phyloP scores from a whole-genome alignment of 2,888 invertebrate species.

The Oligia fasciuncula region DNA sequence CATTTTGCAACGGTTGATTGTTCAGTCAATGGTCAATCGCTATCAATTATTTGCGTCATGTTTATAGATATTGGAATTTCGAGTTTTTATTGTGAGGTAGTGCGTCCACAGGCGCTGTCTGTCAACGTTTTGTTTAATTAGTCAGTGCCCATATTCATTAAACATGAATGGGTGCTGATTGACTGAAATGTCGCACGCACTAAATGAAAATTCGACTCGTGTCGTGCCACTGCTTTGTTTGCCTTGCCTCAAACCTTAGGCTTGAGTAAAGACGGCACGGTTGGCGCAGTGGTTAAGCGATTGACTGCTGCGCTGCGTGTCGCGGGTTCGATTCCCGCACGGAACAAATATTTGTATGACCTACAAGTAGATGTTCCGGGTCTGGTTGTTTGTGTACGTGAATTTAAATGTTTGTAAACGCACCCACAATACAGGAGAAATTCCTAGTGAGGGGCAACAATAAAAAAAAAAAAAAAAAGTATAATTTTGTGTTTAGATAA shows the following conservation, averaged over 20 bases:
- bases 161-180: background rate
- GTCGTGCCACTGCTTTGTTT: background rate
- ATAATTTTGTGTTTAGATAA: constrained; percentile 73
- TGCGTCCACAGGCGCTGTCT: background rate
- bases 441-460: no score
- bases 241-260: background rate
- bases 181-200: background rate
- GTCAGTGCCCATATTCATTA: background rate
- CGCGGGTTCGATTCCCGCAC: no score
- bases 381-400: no score
- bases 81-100: background rate
- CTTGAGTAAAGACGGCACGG: no score
- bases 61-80: constrained; percentile 26
- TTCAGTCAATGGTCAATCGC: constrained; percentile 33
- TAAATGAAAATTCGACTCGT: background rate
- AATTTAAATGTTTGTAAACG: no score
- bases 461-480: no score
- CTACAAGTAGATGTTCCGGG: no score
- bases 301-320: no score
- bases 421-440: no score
- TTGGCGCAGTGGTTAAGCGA: no score
- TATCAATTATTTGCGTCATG: constrained; percentile 32
- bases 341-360: no score
- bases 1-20: constrained; percentile 37
- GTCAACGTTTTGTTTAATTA: background rate